Evolutionary conservation across 2,797 vertebrate genomes (phyloP), one percentile per base, ranked within the genome.

Genomic region (Kryptolebias ocellatus): DNA sequence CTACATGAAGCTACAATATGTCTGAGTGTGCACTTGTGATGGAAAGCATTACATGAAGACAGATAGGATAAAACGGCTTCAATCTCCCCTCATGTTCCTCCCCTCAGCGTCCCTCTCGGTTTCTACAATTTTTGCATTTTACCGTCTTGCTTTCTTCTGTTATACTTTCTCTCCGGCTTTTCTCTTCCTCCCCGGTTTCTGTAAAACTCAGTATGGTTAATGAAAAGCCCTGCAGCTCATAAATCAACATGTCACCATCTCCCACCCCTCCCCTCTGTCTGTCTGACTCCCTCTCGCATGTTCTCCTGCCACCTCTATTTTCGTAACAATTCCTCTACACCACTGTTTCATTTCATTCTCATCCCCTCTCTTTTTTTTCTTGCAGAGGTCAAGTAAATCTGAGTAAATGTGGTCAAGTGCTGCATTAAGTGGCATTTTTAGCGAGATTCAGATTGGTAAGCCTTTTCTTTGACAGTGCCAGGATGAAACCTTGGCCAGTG

Each of bases 191-290:
- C 78, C 68, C 56, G 62, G 74, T 85, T 87, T 87, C 79, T 72
- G 83, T 89, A 86, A 90, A 92, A 89, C 83, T 89, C 80, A 61
- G 81, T 87, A 79, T 83, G 78, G 88, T 86, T 92, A 90, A 92
- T 91, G 88, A 90, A 91, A 91, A 89, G 86, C 75, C 83, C 83
- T 84, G 87, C 75, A 70, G 86, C 87, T 90, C 90, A 90, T 92
- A 91, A 90, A 92, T 92, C 90, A 92, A 84, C 87, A 89, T 92
- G 91, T 90, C 89, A 90, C 83, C 83, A 90, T 89, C 86, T 90
- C 83, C 89, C 81, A 80, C 77, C 90, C 79, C 68, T 67, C 84
- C 77, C 64, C 70, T 51, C 51, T 74, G 56, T 82, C 74, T 72
- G 76, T 79, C 65, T 70, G 63, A 64, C 78, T 80, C 74, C 70